Evolutionary conservation across 2,113 vertebrate genomes (phyloP), one percentile per base, ranked within the genome.

Genomic region (Lepus europaeus): DNA sequence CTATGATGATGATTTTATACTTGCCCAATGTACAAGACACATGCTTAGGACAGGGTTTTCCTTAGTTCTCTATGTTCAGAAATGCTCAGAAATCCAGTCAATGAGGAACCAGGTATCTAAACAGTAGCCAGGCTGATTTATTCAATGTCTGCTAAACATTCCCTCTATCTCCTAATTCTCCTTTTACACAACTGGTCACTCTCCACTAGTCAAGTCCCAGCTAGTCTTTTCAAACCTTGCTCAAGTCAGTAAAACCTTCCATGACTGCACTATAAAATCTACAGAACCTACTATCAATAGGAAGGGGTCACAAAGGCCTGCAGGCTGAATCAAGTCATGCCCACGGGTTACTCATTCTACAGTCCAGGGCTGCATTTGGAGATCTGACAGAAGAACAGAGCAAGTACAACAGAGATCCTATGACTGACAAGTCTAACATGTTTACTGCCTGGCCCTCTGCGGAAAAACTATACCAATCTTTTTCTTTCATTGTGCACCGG

Each of bases 31-130:
- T 14, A n/a, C 9, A 69, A 56, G 56, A 27, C 3, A 39, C 27
- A 33, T 53, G 56, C 29, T 12, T 90, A 84, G 33, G 59, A 33
- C 9, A 66, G 49, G 22, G 33, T 39, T 7, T n/a, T 72, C n/a
- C 70, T 91, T 29, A 86, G 51, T 80, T 23, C 73, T 68, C 89
- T 64, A 49, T 29, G 53, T 82, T 73, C n/a, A 94, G 31, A 95
- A 93, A 91, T 69, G 39, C 6, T 51, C 1, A 76, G 80, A 76
- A 93, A 87, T 84, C 77, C 76, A 51, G 66, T 91, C 23, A 76
- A 82, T 45, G 49, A 84, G 81, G 61, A 94, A 72, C 9, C 31
- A 91, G 49, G 31, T 66, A 25, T 91, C 31, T 59, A 92, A 91
- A 61, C 31, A 68, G 14, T 45, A 51, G n/a, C 29, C 31, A 51